These are phyloP conservation scores for Tauraco erythrolophus DNA, from an alignment of 2,113 vertebrate species.

Conservation along the genomic window DNA sequence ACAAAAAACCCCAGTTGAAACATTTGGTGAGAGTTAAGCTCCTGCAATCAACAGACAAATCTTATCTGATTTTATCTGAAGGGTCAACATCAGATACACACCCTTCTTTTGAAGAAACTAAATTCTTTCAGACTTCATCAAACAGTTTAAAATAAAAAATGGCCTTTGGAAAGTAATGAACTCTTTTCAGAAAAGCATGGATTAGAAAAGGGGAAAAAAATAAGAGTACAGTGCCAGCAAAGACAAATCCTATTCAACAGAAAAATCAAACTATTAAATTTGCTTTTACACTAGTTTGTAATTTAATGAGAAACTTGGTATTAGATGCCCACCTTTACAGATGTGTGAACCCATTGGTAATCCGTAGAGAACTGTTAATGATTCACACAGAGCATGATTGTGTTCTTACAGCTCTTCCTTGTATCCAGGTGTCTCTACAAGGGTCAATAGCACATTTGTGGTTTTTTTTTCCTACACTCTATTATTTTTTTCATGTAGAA, in stretches of 20 bases:
- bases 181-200: neutral
- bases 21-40: neutral
- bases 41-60: neutral
- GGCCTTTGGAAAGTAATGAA: neutral
- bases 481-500: neutral
- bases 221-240: neutral
- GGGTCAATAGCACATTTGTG: neutral
- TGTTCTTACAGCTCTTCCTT: neutral
- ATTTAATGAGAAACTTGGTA: neutral
- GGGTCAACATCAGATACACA: neutral
- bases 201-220: neutral
- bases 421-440: neutral
- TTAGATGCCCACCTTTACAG: neutral
- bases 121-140: neutral
- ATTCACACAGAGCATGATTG: neutral
- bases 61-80: slow-evolving; percentile 3
- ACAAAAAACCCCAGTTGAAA: neutral
- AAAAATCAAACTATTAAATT: neutral
- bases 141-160: neutral
- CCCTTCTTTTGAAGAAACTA: neutral
- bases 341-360: neutral
- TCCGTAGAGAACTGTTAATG: neutral
- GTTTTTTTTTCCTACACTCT: neutral
- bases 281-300: neutral
- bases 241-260: neutral